Conservation (phyloP, 2,888 invertebrate species). For the Orchesella flavescens region DNA sequence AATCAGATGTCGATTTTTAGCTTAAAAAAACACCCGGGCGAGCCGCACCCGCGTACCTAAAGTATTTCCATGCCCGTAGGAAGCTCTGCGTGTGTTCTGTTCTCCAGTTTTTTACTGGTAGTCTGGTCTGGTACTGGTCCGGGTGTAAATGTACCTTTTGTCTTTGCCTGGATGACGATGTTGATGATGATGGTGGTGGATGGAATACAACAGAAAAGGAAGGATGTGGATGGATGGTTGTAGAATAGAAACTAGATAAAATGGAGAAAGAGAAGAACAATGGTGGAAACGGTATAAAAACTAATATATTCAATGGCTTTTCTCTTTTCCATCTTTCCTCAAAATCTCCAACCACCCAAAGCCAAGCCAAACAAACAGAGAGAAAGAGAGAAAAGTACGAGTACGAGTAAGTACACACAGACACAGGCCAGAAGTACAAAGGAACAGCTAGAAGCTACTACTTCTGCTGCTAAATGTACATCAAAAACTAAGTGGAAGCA, state of each 20-base stretch:
- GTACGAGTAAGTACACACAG: background rate
- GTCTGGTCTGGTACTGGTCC: background rate
- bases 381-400: background rate
- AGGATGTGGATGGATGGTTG: constrained; percentile 22
- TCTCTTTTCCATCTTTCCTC: constrained; percentile 21
- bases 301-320: constrained; percentile 26
- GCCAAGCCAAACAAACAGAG: background rate
- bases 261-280: constrained; percentile 2
- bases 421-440: background rate
- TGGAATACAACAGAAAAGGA: constrained; percentile 17
- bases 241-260: constrained; percentile 4
- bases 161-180: background rate
- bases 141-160: constrained; percentile 18
- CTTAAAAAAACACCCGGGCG: background rate
- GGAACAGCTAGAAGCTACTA: background rate
- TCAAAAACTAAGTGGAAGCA: too few species aligned
- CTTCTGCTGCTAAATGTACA: too few species aligned
- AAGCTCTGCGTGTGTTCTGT: too few species aligned
- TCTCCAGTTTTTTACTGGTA: too few species aligned
- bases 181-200: background rate
- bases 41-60: too few species aligned
- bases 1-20: background rate
- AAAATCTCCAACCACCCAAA: background rate
- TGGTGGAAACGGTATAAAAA: background rate
- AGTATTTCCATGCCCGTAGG: too few species aligned